Evolutionary conservation across 2,113 vertebrate genomes (phyloP).

Genomic region (Danionella cerebrum): DNA sequence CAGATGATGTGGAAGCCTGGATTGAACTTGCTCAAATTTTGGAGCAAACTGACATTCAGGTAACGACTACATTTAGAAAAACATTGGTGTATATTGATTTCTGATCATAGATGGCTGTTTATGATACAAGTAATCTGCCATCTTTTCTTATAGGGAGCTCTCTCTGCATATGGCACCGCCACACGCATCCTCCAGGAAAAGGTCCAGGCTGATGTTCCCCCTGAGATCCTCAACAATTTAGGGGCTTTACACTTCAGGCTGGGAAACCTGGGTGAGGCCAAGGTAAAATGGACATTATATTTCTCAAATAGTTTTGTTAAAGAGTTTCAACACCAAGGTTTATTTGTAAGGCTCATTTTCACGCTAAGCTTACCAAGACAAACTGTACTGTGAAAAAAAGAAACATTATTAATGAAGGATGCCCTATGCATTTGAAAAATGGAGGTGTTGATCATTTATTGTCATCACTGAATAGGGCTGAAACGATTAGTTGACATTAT

Average conservation of each 20-base stretch:
- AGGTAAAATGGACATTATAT: constrained; percentile 63
- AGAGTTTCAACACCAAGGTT: too few species aligned
- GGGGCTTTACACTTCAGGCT: constrained; percentile 95
- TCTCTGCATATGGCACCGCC: constrained; percentile 95
- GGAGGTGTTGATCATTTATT: too few species aligned
- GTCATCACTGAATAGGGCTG: too few species aligned
- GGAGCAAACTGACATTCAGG: constrained; percentile 97
- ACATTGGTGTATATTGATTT: background rate
- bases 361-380: too few species aligned
- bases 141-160: constrained; percentile 68
- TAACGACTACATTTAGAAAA: constrained; percentile 32
- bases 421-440: too few species aligned
- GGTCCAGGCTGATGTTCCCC: constrained; percentile 94
- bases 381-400: too few species aligned
- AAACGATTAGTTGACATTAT: too few species aligned
- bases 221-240: constrained; percentile 96
- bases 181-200: constrained; percentile 98
- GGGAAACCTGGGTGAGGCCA: constrained; percentile 93
- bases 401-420: too few species aligned
- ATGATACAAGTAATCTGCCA: background rate
- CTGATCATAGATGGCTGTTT: background rate
- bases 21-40: constrained; percentile 96
- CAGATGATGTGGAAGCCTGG: constrained; percentile 97
- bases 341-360: too few species aligned
- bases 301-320: background rate